These are phyloP conservation scores for Bostrychus sinensis DNA, from an alignment of 2,113 vertebrate genomes.

Conservation along the genomic window DNA sequence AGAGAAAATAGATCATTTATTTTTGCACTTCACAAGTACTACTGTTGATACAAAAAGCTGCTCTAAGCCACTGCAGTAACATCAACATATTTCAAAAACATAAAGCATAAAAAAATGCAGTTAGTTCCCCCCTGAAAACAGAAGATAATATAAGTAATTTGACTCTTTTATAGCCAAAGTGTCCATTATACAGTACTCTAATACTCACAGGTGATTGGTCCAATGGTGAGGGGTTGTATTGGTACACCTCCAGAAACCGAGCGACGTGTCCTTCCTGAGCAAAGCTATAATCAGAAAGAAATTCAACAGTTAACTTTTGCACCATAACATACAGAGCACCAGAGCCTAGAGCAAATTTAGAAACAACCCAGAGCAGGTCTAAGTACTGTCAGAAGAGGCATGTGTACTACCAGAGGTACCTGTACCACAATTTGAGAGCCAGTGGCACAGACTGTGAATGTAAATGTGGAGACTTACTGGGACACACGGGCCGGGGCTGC, in stretches of 20 bases:
- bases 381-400: too few species aligned
- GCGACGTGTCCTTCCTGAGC: constrained; percentile 31
- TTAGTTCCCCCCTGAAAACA: constrained; percentile 38
- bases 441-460: neutral
- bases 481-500: constrained; percentile 30
- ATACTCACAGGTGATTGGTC: constrained; percentile 64
- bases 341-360: too few species aligned
- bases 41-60: neutral
- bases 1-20: too few species aligned
- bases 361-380: too few species aligned
- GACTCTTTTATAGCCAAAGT: neutral
- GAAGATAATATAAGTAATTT: constrained; percentile 3
- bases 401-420: too few species aligned
- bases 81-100: neutral
- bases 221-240: constrained; percentile 30
- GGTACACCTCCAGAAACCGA: constrained; percentile 36
- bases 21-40: neutral
- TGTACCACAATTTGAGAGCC: too few species aligned
- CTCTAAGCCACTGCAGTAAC: neutral
- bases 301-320: neutral
- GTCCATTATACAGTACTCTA: neutral
- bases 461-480: constrained; percentile 39
- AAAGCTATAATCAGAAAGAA: constrained; percentile 18
- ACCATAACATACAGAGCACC: neutral
- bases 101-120: neutral